Evolutionary conservation across 2,113 vertebrate species (phyloP).

Genomic region (Andinoacara biseriatus): DNA sequence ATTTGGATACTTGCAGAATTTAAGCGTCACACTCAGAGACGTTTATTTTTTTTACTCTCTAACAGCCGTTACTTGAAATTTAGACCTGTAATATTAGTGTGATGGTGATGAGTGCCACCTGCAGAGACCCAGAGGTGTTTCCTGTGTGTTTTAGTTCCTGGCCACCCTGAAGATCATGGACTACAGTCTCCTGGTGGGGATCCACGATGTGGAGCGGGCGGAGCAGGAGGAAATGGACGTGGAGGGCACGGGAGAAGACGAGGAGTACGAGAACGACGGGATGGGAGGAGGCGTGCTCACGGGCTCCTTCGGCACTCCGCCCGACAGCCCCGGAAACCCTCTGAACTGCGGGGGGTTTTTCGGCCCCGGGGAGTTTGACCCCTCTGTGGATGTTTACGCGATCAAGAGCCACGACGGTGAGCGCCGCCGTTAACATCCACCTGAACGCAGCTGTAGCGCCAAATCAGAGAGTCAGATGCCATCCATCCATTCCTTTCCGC

Average conservation of each 20-base stretch:
- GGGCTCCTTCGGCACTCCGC: slow-evolving; percentile 91
- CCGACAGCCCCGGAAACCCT: slow-evolving; percentile 91
- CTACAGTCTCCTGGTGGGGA: slow-evolving; percentile 94
- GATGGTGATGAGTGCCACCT: neutral
- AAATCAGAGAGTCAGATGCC: no score
- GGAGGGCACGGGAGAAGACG: slow-evolving; percentile 87
- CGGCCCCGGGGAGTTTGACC: slow-evolving; percentile 91
- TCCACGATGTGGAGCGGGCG: slow-evolving; percentile 93
- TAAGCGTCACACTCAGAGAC: no score
- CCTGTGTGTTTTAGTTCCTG: slow-evolving; percentile 82
- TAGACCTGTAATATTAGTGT: fast-evolving
- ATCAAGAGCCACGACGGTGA: slow-evolving; percentile 95
- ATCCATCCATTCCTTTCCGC: no score
- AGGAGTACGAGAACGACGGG: slow-evolving; percentile 91
- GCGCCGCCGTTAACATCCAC: slow-evolving; percentile 17
- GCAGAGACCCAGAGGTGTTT: neutral
- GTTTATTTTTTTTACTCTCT: no score
- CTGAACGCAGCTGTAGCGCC: no score
- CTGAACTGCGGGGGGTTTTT: slow-evolving; percentile 93
- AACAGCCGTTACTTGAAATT: no score
- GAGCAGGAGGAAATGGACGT: slow-evolving; percentile 98
- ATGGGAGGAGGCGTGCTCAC: slow-evolving; percentile 82
- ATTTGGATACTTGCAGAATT: no score
- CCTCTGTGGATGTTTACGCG: slow-evolving; percentile 93
- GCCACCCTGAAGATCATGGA: slow-evolving; percentile 98